phyloP scores from a whole-genome alignment of 2,888 invertebrate genomes.

The Trachelus iudaicus region DNA sequence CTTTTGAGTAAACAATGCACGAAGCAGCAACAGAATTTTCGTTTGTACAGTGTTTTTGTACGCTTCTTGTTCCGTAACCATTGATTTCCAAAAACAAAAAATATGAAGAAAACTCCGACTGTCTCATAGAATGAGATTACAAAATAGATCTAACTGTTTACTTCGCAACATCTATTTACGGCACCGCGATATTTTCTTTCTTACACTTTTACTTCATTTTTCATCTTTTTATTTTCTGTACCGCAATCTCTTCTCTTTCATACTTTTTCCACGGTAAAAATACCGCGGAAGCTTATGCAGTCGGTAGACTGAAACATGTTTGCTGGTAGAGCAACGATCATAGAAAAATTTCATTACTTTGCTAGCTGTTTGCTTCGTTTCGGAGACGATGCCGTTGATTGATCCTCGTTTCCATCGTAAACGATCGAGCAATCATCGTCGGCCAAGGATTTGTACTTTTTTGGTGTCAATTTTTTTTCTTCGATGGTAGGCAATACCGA shows the following conservation, averaged over 20 bases:
- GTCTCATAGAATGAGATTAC: not conserved
- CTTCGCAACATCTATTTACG: not conserved
- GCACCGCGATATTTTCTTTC: not conserved
- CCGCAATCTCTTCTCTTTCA: not conserved
- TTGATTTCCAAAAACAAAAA: not conserved
- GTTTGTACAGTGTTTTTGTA: not conserved
- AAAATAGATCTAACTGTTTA: not conserved
- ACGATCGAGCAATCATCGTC: conserved; percentile 56
- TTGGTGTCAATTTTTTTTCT: conserved; percentile 1
- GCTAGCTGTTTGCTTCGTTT: not conserved
- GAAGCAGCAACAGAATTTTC: not conserved
- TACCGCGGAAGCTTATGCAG: not conserved
- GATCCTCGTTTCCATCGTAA: conserved; percentile 33
- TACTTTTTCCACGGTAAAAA: not conserved
- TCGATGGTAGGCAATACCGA: not conserved
- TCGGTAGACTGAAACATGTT: not conserved
- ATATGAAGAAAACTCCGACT: not conserved
- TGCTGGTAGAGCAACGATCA: not conserved
- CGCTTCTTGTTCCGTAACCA: not conserved
- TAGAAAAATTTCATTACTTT: not conserved
- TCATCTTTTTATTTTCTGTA: not conserved
- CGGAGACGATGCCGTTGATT: not conserved
- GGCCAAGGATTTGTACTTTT: conserved; percentile 18
- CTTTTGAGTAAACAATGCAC: not conserved
- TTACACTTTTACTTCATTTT: not conserved